Base-by-base conservation (phyloP, 2,888 invertebrate genomes). In the Anticlea derivata region DNA sequence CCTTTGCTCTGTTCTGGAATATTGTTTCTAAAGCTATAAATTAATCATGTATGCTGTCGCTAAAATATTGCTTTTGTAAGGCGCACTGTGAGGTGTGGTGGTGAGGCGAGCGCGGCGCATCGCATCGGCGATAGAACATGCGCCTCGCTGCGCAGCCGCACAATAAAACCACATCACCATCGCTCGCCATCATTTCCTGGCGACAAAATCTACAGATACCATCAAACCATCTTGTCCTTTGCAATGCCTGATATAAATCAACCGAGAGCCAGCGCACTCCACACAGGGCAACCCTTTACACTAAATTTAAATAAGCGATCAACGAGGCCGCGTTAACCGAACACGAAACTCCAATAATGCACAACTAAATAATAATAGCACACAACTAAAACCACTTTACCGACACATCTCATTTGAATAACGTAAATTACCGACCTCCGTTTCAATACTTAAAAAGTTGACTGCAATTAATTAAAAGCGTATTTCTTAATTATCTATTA, bases 41-140 rank as follows among this genome's bases (percentile, higher is more conserved):
- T 89, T 87, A 89, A 89, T 88, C 89, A 89, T 88, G 89, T 89
- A 83, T 74, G 80, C 87, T 85, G 87, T 88, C 88, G 86, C 86
- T 87, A 83, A 88, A 87, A 85, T 88, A 86, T 86, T 75, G 85
- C 80, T 77, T 81, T 87, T 75, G 77, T 75, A 70, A 71, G 72
- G 76, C 73, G 78, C 73, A 71, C 67, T 11, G 45, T 44, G 31
- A 47, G 38, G 50, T 45, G 55, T 40, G 46, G 54, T 50, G 60
- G 55, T 50, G 52, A 46, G 49, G 64, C 62, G 60, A 55, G 68
- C 61, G 65, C 66, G 66, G 77, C 76, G 74, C 64, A 64, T 80
- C 78, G 79, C 85, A 75, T 80, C 82, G 78, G 74, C 76, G 80
- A 73, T 76, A 78, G 79, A 78, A 83, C 84, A 85, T 61, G 80